A percentile compares a stretch with the other conserved stretches of the same genome.
Conservation (phyloP, 2,888 invertebrate species). For the Shargacucullia verbasci region DNA sequence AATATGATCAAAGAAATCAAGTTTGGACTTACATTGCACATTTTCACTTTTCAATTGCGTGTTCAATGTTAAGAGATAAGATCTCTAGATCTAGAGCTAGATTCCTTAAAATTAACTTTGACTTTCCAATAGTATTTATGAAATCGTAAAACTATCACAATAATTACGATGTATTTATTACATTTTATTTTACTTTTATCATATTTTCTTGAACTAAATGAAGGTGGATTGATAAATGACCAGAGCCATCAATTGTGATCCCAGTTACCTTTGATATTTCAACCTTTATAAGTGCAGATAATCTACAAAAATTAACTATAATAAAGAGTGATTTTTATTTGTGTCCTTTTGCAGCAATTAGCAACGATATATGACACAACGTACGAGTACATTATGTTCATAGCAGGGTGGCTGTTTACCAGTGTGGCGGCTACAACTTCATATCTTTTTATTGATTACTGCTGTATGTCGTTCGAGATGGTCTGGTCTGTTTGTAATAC, state of each 20-base stretch:
- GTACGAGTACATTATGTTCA: no score
- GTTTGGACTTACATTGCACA: neutral
- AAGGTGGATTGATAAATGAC: neutral
- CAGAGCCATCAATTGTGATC: neutral
- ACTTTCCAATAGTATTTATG: constrained; percentile 15
- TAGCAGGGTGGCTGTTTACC: no score
- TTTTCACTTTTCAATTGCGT: neutral
- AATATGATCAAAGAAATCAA: neutral
- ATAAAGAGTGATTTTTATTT: constrained; percentile 28
- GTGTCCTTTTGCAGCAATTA: constrained; percentile 25
- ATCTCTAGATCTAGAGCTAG: no score
- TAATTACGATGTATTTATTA: constrained; percentile 8
- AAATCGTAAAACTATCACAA: constrained; percentile 21
- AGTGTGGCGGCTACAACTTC: no score
- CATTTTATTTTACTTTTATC: constrained; percentile 2
- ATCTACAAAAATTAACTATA: constrained; percentile 14
- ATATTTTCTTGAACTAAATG: constrained; percentile 1
- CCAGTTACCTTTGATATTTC: constrained; percentile 4
- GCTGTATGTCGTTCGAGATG: no score
- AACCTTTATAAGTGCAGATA: constrained; percentile 6
- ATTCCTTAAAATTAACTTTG: constrained; percentile 1
- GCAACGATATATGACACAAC: no score
- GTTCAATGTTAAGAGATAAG: constrained; percentile 1
- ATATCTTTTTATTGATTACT: no score
- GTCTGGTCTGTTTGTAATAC: no score